These are phyloP conservation scores for Calliopum simillimum DNA, from an alignment of 2,888 invertebrate species.

Conservation along the genomic window DNA sequence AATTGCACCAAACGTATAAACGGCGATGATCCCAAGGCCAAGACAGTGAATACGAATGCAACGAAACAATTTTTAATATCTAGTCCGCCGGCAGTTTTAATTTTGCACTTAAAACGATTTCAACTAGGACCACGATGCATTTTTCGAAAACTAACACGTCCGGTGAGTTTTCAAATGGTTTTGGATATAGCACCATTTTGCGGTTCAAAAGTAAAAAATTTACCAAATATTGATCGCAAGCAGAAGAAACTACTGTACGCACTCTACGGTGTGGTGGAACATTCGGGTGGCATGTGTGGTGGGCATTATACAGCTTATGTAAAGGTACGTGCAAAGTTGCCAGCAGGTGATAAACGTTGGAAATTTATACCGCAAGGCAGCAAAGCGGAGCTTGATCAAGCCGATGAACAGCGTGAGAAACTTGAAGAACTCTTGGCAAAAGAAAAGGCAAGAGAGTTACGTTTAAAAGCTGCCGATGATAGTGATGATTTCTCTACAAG, in stretches of 20 bases:
- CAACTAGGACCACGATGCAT: slow-evolving; percentile 81
- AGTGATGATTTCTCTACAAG: slow-evolving; percentile 72
- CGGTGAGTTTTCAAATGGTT: slow-evolving; percentile 87
- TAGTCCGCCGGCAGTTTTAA: slow-evolving; percentile 92
- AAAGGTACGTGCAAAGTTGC: slow-evolving; percentile 79
- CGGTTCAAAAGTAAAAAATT: slow-evolving; percentile 74
- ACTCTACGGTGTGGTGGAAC: slow-evolving; percentile 95
- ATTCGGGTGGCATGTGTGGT: slow-evolving; percentile 90
- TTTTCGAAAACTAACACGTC: slow-evolving; percentile 86
- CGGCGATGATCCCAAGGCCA: slow-evolving; percentile 75
- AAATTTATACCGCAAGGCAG: slow-evolving; percentile 77
- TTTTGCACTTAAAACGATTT: slow-evolving; percentile 95
- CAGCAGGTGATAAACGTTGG: slow-evolving; percentile 77
- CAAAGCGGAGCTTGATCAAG: slow-evolving; percentile 69
- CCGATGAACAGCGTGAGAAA: slow-evolving; percentile 68
- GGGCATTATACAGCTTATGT: slow-evolving; percentile 93
- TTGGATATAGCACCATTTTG: slow-evolving; percentile 94
- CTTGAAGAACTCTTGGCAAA: slow-evolving; percentile 64
- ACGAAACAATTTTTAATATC: slow-evolving; percentile 89
- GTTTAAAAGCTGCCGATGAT: slow-evolving; percentile 63
- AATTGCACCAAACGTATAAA: slow-evolving; percentile 84
- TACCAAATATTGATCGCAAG: slow-evolving; percentile 73
- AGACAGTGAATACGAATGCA: slow-evolving; percentile 83
- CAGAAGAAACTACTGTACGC: slow-evolving; percentile 83
- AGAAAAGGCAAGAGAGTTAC: slow-evolving; percentile 62